phyloP scores from a whole-genome alignment of 2,797 vertebrate genomes.

The Rhabdomys pumilio region DNA sequence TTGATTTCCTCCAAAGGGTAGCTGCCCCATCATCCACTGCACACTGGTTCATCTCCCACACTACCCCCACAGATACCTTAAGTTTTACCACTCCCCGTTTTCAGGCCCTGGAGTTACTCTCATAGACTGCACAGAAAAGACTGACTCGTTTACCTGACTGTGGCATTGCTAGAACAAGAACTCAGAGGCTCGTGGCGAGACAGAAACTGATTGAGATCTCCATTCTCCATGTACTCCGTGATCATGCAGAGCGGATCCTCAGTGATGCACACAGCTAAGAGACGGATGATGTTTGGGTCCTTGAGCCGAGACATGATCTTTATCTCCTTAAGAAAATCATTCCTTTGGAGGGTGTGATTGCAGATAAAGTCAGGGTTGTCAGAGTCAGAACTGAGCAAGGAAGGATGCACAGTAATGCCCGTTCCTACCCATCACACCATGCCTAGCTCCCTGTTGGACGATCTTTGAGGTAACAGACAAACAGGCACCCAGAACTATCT shows the following conservation, averaged over 20 bases:
- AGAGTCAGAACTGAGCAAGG: conserved; percentile 6
- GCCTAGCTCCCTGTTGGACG: neutral
- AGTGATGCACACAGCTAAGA: conserved; percentile 96
- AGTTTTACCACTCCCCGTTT: neutral
- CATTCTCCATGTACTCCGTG: conserved; percentile 99
- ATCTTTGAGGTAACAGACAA: neutral
- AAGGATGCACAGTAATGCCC: neutral
- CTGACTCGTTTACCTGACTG: conserved; percentile 91
- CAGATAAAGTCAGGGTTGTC: neutral
- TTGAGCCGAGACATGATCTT: conserved; percentile 99
- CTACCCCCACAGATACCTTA: neutral
- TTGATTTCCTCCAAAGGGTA: neutral
- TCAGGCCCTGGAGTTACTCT: neutral
- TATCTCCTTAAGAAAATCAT: conserved; percentile 99
- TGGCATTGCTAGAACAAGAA: conserved; percentile 82
- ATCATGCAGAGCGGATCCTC: conserved; percentile 99
- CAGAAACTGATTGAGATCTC: conserved; percentile 99
- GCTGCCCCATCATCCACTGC: neutral
- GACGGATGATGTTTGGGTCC: conserved; percentile 98
- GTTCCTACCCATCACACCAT: neutral
- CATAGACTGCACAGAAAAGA: neutral
- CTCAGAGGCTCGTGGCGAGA: conserved; percentile 94
- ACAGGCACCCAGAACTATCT: neutral
- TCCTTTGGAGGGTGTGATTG: conserved; percentile 89
- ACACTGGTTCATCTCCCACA: too few species aligned